Evolutionary conservation across 2,797 vertebrate species (phyloP).

Genomic region (Dicrostonyx torquatus): DNA sequence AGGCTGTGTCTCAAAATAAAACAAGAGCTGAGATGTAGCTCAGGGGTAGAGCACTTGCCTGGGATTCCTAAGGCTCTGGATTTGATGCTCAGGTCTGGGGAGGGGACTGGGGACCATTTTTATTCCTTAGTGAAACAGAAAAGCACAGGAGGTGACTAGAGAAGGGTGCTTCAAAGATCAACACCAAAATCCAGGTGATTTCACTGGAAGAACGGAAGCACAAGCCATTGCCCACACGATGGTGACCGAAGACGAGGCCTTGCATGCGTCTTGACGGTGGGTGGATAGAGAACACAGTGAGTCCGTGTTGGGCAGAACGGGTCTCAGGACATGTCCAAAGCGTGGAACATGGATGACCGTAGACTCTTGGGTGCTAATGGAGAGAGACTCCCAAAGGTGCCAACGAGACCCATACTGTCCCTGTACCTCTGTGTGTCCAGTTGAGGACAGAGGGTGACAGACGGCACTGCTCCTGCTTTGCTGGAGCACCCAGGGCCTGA

Average conservation of each 20-base stretch:
- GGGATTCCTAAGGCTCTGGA: not conserved
- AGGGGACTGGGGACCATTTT: not conserved
- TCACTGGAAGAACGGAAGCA: not conserved
- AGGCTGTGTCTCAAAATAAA: not conserved
- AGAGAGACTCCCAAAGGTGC: not conserved
- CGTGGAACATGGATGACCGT: not conserved
- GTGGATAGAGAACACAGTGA: not conserved
- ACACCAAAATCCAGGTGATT: not conserved
- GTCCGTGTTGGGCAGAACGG: not conserved
- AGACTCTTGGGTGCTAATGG: not conserved
- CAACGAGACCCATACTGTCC: not conserved
- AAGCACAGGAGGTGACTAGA: not conserved
- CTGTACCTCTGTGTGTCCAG: not conserved
- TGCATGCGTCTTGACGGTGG: too few relatives aligned
- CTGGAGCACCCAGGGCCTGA: not conserved
- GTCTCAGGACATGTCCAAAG: not conserved
- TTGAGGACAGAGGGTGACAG: not conserved
- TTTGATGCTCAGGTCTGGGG: not conserved
- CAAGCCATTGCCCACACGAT: not conserved
- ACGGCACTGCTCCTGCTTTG: not conserved
- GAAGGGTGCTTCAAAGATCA: not conserved
- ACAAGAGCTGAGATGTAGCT: not conserved
- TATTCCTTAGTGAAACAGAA: conserved; percentile 21
- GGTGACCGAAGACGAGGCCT: not conserved
- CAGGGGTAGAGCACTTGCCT: not conserved